Base-by-base conservation (phyloP, 1,140 invertebrate genomes). In the Camponotus vicinus region DNA sequence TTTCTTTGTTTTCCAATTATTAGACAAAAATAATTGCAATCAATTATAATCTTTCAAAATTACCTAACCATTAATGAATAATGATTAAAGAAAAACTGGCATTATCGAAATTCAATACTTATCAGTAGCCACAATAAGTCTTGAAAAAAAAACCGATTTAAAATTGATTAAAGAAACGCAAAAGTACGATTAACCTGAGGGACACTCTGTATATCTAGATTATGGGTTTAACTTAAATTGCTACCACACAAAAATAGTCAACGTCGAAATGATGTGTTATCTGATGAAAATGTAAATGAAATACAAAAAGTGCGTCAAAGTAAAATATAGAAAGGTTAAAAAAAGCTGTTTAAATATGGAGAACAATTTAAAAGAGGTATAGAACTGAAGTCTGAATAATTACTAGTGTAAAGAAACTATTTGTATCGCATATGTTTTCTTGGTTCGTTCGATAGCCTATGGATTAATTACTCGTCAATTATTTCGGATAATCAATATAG, bases 391-490 rank as follows among this genome's bases (percentile, higher is more conserved):
- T 52, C 69, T 69, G 45, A 79, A 55, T 80, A 80, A 80, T 69
- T 69, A 34, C 45, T 80, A 45, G 40, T 52, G 77, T 55, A 55
- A 80, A 79, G 42, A 67, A 67, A 32, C 76, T 64, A n/a, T 55
- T 80, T 55, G 18, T 52, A 18, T 37, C 42, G 34, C 52, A 4
- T 18, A 13, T 15, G 2, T 42, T 49, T 45, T 34, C 61, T 52
- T 32, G 59, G 9, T 45, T 21, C 40, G 61, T 11, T 80, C 77
- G 9, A 70, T 70, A 69, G 11, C 49, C 18, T 5, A 4, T 21
- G 9, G 4, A 79, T 79, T 64, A 73, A 73, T 73, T 59, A 73
- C 55, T 45, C 13, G 40, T 75, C 69, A 75, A 83, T 75, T 83
- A 70, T 45, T 61, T 61, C 67, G 21, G 21, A 71, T 57, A 80